Evolutionary conservation across 1,140 invertebrate species (phyloP).

Genomic region (Branchinecta lynchi): DNA sequence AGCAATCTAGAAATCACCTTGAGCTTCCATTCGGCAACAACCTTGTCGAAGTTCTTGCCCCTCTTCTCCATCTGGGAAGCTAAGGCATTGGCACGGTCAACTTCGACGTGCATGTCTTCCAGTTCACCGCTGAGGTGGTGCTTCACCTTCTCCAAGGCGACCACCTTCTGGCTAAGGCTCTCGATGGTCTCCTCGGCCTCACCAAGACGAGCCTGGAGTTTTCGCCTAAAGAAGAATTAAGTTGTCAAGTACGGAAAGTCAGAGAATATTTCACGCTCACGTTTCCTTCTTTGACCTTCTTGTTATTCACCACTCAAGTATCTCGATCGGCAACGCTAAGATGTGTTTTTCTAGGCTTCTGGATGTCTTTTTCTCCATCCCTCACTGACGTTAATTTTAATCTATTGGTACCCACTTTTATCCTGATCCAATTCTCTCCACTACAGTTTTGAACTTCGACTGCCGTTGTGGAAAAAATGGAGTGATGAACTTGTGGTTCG

Average conservation of each 20-base stretch:
- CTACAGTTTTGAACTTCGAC: no score
- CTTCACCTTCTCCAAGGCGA: conserved; percentile 93
- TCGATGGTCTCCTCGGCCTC: conserved; percentile 97
- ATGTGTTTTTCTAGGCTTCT: no score
- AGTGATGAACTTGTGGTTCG: no score
- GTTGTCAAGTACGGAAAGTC: neutral
- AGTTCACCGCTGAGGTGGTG: conserved; percentile 88
- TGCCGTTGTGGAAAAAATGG: no score
- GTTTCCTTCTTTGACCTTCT: no score
- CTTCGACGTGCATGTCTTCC: conserved; percentile 94
- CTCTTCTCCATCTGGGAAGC: conserved; percentile 97
- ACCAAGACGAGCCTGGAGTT: conserved; percentile 83
- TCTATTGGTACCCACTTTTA: no score
- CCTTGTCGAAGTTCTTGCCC: conserved; percentile 98
- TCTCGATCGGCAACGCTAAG: no score
- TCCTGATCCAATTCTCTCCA: no score
- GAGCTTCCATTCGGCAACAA: conserved; percentile 98
- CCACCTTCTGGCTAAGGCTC: conserved; percentile 89
- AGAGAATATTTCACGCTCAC: no score
- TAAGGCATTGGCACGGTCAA: conserved; percentile 87
- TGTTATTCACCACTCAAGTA: no score
- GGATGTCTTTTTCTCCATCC: no score
- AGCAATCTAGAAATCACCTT: conserved; percentile 37
- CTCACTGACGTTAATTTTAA: no score
- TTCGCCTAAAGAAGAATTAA: conserved; percentile 40